Evolutionary conservation across 2,113 vertebrate species (phyloP), one percentile per base, ranked within the genome.

Genomic region (Microtus oregoni): DNA sequence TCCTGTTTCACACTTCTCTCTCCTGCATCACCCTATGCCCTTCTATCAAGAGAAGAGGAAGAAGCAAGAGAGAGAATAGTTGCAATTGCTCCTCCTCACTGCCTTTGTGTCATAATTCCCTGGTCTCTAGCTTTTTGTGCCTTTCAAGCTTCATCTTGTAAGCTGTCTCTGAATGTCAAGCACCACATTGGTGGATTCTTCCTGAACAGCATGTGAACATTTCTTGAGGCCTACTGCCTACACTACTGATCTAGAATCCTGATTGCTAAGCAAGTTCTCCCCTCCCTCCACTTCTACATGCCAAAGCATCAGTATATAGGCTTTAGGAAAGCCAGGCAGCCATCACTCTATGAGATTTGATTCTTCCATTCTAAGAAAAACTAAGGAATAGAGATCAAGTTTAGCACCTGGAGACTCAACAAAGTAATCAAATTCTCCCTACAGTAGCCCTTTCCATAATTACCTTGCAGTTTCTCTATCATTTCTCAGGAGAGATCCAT

Each of bases 51-150:
- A 65, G 67, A 70, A 52, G 12, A 58, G 24, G 15, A 76, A 14
- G 38, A 61, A 1, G 2, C 1, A 9, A 11, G 7, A n/a, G 0
- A 5, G 0, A 5, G 7, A 63, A 14, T 30, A 67, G 1, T 52
- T 38, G 30, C 63, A 52, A 6, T 32, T 24, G 4, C 5, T 15
- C 3, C 58, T 85, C 30, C 22, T 55, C 12, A 30, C 17, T 78
- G 24, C 15, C 2, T 75, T 81, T 65, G 17, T 17, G 35, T 68
- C 90, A 32, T 22, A 55, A 32, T 1, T 4, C 6, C 9, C 0
- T 63, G 14, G 3, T 35, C 72, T 5, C 0, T 41, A 58, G 13
- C 7, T 90, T 5, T 32, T 13, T 8, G 22, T 38, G 2, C 0
- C 41, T 55, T 72, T 61, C 70, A 55, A 67, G n/a, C 0, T 5